Conservation (phyloP, 1,140 invertebrate species). For the Hirudo medicinalis region DNA sequence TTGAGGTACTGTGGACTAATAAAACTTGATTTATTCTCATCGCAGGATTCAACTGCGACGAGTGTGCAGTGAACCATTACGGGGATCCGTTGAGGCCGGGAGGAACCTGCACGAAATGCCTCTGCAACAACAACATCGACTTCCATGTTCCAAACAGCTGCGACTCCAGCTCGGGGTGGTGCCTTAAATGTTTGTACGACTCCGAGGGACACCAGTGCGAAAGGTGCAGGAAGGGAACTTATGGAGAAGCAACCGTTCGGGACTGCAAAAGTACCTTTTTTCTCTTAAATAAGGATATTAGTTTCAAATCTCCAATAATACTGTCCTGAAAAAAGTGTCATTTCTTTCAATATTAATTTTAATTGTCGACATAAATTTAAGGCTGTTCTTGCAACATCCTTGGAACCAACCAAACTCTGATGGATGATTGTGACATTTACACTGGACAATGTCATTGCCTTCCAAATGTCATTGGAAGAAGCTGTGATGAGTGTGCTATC, state of each 20-base stretch:
- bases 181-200: constrained; percentile 62
- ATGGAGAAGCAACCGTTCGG: constrained; percentile 65
- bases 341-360: constrained; percentile 2
- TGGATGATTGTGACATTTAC: constrained; percentile 62
- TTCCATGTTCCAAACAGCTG: constrained; percentile 44
- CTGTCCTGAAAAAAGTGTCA: background rate
- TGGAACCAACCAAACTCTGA: constrained; percentile 61
- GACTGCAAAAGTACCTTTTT: constrained; percentile 29
- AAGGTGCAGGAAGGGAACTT: constrained; percentile 69
- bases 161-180: constrained; percentile 10
- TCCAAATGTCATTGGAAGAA: constrained; percentile 72
- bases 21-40: background rate
- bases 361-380: background rate
- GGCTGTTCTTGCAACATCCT: constrained; percentile 73
- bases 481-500: constrained; percentile 49
- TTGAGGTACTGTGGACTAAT: background rate
- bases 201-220: constrained; percentile 86
- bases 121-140: constrained; percentile 48
- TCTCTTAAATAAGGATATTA: background rate
- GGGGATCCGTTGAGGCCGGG: constrained; percentile 65
- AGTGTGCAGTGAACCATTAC: constrained; percentile 86
- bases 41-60: constrained; percentile 56
- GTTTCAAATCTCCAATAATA: no score
- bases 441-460: constrained; percentile 88
- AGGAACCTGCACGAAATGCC: constrained; percentile 18